A percentile compares a stretch with the other conserved stretches of the same genome.
These are phyloP conservation scores for Sebastes umbrosus DNA, from an alignment of 2,797 vertebrate species.

Conservation along the genomic window DNA sequence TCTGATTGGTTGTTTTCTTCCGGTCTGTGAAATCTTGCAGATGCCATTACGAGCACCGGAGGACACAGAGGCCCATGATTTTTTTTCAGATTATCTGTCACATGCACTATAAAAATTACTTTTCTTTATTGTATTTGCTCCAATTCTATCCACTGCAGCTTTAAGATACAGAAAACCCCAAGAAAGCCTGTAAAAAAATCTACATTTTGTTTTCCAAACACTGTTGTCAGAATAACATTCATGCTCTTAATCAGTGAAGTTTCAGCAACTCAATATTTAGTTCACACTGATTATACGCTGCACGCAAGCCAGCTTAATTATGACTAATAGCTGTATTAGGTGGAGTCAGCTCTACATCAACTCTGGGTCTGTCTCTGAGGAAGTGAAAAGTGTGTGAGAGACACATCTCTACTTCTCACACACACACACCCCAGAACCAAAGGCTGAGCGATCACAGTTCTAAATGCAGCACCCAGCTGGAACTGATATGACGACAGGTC, in stretches of 20 bases:
- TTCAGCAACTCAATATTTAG: constrained; percentile 35
- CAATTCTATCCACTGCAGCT: too few species aligned
- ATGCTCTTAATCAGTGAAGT: constrained; percentile 33
- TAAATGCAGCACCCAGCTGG: constrained; percentile 75
- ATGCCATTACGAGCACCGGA: too few species aligned
- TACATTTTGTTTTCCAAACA: background rate
- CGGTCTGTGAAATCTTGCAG: too few species aligned
- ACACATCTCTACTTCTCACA: constrained; percentile 19
- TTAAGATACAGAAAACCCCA: too few species aligned
- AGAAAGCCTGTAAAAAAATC: background rate
- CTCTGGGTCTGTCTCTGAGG: constrained; percentile 27
- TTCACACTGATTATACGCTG: constrained; percentile 36
- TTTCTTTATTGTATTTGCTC: too few species aligned
- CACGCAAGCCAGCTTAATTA: constrained; percentile 44
- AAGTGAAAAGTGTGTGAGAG: constrained; percentile 16
- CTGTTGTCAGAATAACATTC: constrained; percentile 13
- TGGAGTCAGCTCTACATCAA: constrained; percentile 24
- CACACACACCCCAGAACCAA: background rate
- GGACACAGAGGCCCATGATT: too few species aligned
- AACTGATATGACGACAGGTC: constrained; percentile 75
- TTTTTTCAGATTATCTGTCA: too few species aligned
- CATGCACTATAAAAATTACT: too few species aligned
- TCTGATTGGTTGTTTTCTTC: too few species aligned
- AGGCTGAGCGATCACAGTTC: constrained; percentile 63
- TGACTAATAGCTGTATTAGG: constrained; percentile 47